Conservation (phyloP, 2,797 vertebrate genomes). For the Tokudaia muenninki region DNA sequence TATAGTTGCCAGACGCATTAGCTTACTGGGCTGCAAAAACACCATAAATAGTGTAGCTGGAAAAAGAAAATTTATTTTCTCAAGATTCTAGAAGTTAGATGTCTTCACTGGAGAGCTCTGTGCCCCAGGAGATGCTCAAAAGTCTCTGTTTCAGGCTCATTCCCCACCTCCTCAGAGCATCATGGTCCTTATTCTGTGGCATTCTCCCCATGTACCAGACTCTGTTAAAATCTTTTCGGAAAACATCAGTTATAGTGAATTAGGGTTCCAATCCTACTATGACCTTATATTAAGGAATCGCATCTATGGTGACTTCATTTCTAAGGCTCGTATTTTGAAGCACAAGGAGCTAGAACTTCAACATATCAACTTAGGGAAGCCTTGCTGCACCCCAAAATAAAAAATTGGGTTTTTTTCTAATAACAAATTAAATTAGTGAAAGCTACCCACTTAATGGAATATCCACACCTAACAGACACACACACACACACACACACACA, state of each 20-base stretch:
- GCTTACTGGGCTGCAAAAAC: background rate
- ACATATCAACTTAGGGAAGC: background rate
- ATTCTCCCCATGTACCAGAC: background rate
- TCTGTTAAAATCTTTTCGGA: background rate
- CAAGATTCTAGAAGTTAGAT: background rate
- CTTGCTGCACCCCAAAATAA: background rate
- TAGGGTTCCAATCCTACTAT: background rate
- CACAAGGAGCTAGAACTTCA: background rate
- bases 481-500: background rate
- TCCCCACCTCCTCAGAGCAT: too few relatives aligned
- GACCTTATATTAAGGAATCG: background rate
- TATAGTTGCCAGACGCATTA: background rate
- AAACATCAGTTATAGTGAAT: background rate
- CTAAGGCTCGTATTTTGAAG: background rate
- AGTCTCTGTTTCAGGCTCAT: background rate
- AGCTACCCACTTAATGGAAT: background rate
- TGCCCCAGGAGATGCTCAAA: background rate
- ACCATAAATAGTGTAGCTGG: background rate
- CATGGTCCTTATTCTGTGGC: background rate
- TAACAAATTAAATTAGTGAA: background rate
- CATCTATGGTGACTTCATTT: background rate
- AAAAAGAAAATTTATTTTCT: background rate
- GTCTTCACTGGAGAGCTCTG: background rate
- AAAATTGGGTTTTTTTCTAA: background rate
- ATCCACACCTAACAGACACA: background rate